Conservation (phyloP, 2,888 invertebrate genomes). For the Steromphala cineraria region DNA sequence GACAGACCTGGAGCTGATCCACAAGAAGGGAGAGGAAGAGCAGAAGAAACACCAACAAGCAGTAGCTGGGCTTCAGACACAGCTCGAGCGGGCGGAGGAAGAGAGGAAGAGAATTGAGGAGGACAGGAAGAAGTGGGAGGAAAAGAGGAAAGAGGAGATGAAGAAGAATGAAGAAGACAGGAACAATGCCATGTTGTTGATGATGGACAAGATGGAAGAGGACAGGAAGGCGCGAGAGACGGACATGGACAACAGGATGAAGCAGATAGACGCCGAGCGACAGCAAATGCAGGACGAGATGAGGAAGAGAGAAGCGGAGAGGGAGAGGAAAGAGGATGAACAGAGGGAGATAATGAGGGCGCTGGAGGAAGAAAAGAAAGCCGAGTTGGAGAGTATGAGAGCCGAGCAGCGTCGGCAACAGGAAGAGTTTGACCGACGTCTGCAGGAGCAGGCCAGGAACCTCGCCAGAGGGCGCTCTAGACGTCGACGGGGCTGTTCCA, state of each 20-base stretch:
- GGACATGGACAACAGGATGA: background rate
- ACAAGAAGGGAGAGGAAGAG: background rate
- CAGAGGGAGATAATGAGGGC: background rate
- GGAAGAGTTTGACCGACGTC: background rate
- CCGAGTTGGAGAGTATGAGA: background rate
- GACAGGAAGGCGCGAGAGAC: background rate
- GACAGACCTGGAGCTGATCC: background rate
- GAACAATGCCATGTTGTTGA: background rate
- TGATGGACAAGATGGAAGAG: background rate
- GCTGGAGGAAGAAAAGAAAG: background rate
- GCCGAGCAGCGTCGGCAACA: background rate
- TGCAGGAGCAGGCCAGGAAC: background rate
- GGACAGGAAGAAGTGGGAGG: background rate
- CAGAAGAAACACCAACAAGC: background rate
- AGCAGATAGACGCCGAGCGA: background rate
- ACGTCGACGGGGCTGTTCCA: too few species aligned
- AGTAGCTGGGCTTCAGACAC: background rate
- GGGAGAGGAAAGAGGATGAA: background rate
- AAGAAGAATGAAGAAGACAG: background rate
- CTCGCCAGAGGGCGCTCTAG: too few species aligned
- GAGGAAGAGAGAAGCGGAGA: background rate
- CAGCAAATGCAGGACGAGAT: background rate
- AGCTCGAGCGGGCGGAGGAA: background rate
- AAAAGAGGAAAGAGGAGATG: background rate
- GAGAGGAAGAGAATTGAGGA: background rate